Evolutionary conservation across 1,140 invertebrate genomes (phyloP), one percentile per base, ranked within the genome.

Genomic region (Cotesia chilonis): DNA sequence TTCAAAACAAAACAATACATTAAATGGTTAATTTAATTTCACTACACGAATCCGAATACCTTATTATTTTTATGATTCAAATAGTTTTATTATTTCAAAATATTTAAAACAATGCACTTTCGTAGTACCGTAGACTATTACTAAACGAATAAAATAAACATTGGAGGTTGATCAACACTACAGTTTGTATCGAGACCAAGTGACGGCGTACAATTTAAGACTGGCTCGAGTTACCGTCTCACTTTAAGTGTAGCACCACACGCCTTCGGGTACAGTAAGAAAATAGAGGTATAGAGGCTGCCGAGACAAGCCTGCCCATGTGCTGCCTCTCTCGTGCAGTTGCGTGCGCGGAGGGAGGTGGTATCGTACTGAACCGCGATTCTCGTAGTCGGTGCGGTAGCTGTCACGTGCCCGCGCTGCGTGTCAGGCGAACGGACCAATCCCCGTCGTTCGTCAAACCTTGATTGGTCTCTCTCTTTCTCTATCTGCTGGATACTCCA

Each of bases 391-490:
- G 79, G 82, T 84, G 84, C 84, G 84, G 83, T 85, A 86, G 84
- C 84, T 87, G 85, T 86, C 85, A 87, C 85, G 85, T 87, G 84
- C 85, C 83, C 83, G 83, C 79, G 78, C 81, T 82, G 80, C 80
- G 80, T 82, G 77, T 79, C 79, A 83, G 80, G 76, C 79, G 78
- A 79, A 70, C 79, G 74, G 85, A 87, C 87, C 88, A 89, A 89
- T 88, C 87, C 87, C 83, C 81, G 84, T 82, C 85, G 84, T 87
- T 86, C 86, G 86, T 87, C 89, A 89, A 88, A 88, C 88, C 88
- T 89, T 89, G 88, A 89, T 89, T 89, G 88, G 88, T 86, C 88
- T 83, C 83, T 83, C 65, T 69, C 51, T 66, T 61, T 75, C 54
- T 70, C 72, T 60, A 60, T 65, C 61, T 75, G 66, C 71, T 75